phyloP scores from a whole-genome alignment of 1,140 invertebrate genomes.

The Solenopsis invicta region DNA sequence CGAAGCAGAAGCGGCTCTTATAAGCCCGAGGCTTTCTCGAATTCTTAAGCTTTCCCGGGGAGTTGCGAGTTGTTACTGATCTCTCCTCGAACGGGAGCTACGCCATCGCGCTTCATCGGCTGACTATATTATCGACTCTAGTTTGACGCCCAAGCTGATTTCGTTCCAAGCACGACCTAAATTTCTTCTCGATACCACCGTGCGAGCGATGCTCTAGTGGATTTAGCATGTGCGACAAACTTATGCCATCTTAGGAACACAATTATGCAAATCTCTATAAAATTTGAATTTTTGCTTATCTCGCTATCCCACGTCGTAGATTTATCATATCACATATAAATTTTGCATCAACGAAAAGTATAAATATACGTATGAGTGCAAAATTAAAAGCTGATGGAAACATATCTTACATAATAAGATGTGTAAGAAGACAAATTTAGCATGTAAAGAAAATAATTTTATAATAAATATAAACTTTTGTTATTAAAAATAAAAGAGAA shows the following conservation, averaged over 20 bases:
- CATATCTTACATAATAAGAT: not conserved
- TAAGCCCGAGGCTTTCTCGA: slow-evolving; percentile 58
- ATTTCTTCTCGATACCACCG: slow-evolving; percentile 35
- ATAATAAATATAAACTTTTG: too few relatives aligned
- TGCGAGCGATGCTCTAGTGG: slow-evolving; percentile 3
- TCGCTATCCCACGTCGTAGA: not conserved
- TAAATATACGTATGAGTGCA: not conserved
- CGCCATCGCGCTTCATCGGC: slow-evolving; percentile 51
- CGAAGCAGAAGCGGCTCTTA: slow-evolving; percentile 41
- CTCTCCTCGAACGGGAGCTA: slow-evolving; percentile 46
- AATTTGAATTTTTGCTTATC: slow-evolving; percentile 5
- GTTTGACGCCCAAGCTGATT: slow-evolving; percentile 51
- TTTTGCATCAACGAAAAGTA: slow-evolving; percentile 5
- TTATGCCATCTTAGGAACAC: not conserved
- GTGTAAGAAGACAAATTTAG: not conserved
- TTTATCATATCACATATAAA: not conserved
- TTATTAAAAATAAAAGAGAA: too few relatives aligned
- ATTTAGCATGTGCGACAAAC: slow-evolving; percentile 41
- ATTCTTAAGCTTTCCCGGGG: slow-evolving; percentile 65
- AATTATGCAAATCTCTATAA: slow-evolving; percentile 5
- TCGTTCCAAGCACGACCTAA: slow-evolving; percentile 28
- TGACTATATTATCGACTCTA: slow-evolving; percentile 59
- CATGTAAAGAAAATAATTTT: too few relatives aligned
- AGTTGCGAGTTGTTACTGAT: slow-evolving; percentile 66
- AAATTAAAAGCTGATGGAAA: not conserved